A percentile compares a stretch with the other conserved stretches of the same genome.
These are phyloP conservation scores for Electrophaes corylata DNA, from an alignment of 2,888 invertebrate genomes.

Conservation along the genomic window DNA sequence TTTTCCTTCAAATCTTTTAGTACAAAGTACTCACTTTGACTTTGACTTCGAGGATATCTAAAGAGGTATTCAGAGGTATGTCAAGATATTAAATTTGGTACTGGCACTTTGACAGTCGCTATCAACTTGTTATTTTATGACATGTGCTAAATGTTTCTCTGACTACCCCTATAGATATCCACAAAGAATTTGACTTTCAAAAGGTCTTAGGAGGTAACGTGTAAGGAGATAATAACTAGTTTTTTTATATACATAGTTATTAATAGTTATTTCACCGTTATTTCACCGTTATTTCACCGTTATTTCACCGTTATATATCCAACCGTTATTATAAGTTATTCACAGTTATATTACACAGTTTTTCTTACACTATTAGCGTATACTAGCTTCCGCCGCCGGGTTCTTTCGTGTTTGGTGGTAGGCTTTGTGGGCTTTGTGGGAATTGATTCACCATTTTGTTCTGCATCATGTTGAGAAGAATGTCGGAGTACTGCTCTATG, in stretches of 20 bases:
- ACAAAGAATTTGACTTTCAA: no score
- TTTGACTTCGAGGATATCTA: no score
- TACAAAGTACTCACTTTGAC: no score
- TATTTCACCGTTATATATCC: no score
- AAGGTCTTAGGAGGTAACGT: not conserved
- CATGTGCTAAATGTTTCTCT: not conserved
- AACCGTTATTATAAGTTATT: slow-evolving; percentile 23
- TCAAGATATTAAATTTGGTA: no score
- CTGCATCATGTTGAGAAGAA: slow-evolving; percentile 84
- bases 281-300: no score
- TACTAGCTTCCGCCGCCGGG: slow-evolving; percentile 71
- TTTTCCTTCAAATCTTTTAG: no score
- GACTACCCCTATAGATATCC: not conserved
- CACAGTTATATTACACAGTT: slow-evolving; percentile 21
- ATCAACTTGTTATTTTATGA: not conserved
- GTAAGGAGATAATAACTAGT: not conserved
- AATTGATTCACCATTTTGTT: slow-evolving; percentile 77
- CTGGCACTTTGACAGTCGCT: not conserved
- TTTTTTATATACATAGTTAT: not conserved
- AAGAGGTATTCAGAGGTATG: no score
- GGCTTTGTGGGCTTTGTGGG: slow-evolving; percentile 66
- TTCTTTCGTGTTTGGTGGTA: slow-evolving; percentile 65
- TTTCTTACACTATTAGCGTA: slow-evolving; percentile 14
- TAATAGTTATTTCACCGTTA: not conserved
- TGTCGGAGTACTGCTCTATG: slow-evolving; percentile 86